Evolutionary conservation across 2,113 vertebrate genomes (phyloP), one percentile per base, ranked within the genome.

Genomic region (Acanthisitta chloris): DNA sequence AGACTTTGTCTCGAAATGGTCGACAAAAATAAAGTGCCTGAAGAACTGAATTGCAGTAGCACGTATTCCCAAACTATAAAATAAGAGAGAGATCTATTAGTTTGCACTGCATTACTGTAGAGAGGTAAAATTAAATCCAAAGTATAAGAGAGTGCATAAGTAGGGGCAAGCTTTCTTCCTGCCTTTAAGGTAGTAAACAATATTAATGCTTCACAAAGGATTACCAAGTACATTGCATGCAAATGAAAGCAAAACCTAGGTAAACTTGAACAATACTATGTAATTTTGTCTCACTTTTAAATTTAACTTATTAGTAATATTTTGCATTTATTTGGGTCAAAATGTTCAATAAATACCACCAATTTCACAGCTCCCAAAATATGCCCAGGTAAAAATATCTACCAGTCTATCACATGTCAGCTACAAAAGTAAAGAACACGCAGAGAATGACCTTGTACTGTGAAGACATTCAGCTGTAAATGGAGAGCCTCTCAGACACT

Each of bases 1-100:
- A 97, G 93, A 98, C 98, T 94, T 98, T 98, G 89, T 98, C 98
- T 93, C 98, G 98, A 97, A 98, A 98, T 23, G 98, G 98, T 92
- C 98, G 98, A 96, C 98, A 98, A 93, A 98, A 98, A 98, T 99
- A 99, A 97, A 99, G 98, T 97, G 99, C 99, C 97, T 99, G 99
- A 93, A 98, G 98, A 96, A 99, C 99, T 33, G 99, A 99, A 98
- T 99, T 99, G 98, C 99, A 99, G 98, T 99, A 99, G 98, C 99
- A 99, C 83, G 99, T 99, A 97, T 99, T 99, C 95, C 99, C 99
- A 34, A 99, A 99, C 99, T 98, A 86, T 51, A 95, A 98, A 34
- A 96, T 16, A 88, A 95, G 84, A 95, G 67, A 94, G 65, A 96
- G 29, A 43, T 43, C 33, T 73, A 71, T 98, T 95, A 97, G 86